These are phyloP conservation scores for Nothoprocta pentlandii DNA, from an alignment of 2,113 vertebrate species.

Conservation along the genomic window DNA sequence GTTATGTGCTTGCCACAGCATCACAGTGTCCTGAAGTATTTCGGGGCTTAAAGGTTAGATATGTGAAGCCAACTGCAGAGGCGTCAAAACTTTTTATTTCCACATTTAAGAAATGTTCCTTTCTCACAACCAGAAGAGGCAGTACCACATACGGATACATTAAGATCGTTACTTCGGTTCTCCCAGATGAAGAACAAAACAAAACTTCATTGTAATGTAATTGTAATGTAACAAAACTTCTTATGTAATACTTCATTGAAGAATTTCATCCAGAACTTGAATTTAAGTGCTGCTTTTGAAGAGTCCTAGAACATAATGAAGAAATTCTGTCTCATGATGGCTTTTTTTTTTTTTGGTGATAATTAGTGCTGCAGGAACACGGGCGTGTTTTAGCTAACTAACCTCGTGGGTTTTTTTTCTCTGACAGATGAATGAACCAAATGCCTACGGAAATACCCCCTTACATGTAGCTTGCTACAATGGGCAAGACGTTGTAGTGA, in stretches of 20 bases:
- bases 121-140: neutral
- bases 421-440: conserved; percentile 94
- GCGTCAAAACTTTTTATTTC: neutral
- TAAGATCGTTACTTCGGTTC: neutral
- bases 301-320: neutral
- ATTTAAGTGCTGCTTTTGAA: neutral
- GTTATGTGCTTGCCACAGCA: neutral
- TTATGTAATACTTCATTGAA: neutral
- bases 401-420: neutral
- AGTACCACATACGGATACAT: neutral
- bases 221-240: too few relatives aligned
- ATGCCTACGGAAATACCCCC: conserved; percentile 95
- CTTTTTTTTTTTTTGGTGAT: neutral
- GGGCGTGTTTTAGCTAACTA: neutral
- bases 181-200: neutral
- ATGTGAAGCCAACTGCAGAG: neutral
- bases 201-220: neutral
- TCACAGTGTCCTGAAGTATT: neutral
- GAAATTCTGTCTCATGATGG: neutral
- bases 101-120: neutral
- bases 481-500: conserved; percentile 97
- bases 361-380: neutral
- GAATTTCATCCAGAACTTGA: neutral
- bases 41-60: neutral
- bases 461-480: conserved; percentile 98